A percentile compares a stretch with the other conserved stretches of the same genome.
phyloP scores from a whole-genome alignment of 2,113 vertebrate species.

The Leucopsar rothschildi region DNA sequence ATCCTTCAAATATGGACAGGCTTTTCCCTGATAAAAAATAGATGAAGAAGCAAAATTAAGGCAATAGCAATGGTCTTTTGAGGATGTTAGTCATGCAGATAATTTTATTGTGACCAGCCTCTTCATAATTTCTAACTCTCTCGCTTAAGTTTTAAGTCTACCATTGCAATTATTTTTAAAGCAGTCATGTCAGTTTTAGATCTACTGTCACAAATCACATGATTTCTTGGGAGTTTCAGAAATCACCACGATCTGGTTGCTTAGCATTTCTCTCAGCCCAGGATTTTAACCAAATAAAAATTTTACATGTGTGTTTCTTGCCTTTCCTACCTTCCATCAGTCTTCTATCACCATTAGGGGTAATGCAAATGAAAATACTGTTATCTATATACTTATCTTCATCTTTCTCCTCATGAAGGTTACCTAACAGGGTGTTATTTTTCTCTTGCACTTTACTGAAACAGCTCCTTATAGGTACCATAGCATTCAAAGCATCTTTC shows the following conservation, averaged over 20 bases:
- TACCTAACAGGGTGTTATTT: not conserved
- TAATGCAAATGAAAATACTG: not conserved
- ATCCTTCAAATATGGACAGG: not conserved
- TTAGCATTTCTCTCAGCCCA: not conserved
- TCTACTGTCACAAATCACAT: not conserved
- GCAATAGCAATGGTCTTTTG: not conserved
- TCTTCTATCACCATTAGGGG: not conserved
- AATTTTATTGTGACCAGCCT: not conserved
- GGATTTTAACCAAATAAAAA: not conserved
- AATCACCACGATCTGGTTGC: not conserved
- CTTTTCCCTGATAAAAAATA: not conserved
- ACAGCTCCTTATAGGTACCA: not conserved
- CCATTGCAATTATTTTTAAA: not conserved
- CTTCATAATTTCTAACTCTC: not conserved
- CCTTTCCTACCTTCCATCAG: not conserved
- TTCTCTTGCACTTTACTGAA: not conserved
- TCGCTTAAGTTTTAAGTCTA: not conserved
- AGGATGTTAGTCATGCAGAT: not conserved
- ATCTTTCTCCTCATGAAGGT: not conserved
- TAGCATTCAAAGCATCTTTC: not conserved
- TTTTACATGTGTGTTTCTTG: accelerated
- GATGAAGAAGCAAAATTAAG: not conserved
- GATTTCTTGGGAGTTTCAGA: not conserved
- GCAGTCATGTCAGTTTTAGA: not conserved
- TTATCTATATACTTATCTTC: not conserved